Percentiles rank a stretch among this genome's conserved stretches.
These are phyloP conservation scores for Agrilus cyanescens DNA, from an alignment of 2,888 invertebrate species.

Conservation along the genomic window DNA sequence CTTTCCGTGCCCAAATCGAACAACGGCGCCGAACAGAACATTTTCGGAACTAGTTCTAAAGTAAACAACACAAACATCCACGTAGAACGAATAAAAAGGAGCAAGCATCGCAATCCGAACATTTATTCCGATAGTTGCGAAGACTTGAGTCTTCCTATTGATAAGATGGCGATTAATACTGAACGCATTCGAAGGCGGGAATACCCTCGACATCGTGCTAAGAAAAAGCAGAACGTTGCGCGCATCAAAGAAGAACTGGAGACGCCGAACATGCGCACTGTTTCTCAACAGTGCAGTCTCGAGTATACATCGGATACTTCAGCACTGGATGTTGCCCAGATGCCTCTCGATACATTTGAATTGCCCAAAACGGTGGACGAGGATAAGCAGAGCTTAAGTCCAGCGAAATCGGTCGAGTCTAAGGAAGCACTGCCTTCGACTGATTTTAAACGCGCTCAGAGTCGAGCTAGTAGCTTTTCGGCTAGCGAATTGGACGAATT, in stretches of 20 bases:
- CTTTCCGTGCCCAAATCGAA: conserved; percentile 30
- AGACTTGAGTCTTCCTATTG: conserved; percentile 35
- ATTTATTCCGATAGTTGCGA: conserved; percentile 52
- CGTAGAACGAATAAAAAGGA: conserved; percentile 50
- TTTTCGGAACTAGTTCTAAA: conserved; percentile 61
- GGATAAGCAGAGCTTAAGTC: conserved; percentile 19
- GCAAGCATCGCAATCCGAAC: conserved; percentile 51
- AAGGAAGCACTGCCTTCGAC: conserved; percentile 30
- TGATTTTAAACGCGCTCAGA: conserved; percentile 40
- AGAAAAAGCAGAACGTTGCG: conserved; percentile 22
- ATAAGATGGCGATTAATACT: conserved; percentile 26
- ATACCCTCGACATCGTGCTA: conserved; percentile 18
- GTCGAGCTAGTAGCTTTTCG: conserved; percentile 44
- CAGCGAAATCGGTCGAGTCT: conserved; percentile 33
- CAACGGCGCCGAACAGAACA: conserved; percentile 39
- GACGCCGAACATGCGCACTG: conserved; percentile 44
- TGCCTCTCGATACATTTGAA: too few relatives aligned
- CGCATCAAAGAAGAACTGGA: conserved; percentile 9
- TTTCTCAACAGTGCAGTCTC: conserved; percentile 59
- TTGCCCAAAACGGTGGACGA: conserved; percentile 13
- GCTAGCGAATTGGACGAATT: conserved; percentile 54
- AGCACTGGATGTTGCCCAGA: conserved; percentile 22
- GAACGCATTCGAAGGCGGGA: conserved; percentile 26
- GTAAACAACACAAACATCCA: conserved; percentile 74
- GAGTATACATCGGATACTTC: conserved; percentile 51